Conservation (phyloP, 2,113 vertebrate genomes). For the Ornithorhynchus anatinus region DNA sequence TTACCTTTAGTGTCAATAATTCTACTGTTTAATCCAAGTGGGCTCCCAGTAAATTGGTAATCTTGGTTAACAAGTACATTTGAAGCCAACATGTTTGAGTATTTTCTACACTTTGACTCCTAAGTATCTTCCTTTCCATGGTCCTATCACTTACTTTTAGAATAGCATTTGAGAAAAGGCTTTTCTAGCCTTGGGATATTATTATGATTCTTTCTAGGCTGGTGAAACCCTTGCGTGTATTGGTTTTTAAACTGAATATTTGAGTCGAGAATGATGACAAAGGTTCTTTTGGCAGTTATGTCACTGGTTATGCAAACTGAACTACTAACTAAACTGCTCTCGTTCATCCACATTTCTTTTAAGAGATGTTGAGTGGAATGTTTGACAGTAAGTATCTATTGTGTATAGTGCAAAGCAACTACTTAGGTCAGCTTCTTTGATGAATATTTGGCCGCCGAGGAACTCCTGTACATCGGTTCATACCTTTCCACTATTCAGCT, state of each 20-base stretch:
- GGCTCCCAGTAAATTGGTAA: too few species aligned
- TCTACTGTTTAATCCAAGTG: too few species aligned
- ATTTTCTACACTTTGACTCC: too few species aligned
- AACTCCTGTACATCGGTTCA: background rate
- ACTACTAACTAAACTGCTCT: background rate
- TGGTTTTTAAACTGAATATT: conserved; percentile 32
- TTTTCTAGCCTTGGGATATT: conserved; percentile 18
- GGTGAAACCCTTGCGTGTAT: conserved; percentile 15
- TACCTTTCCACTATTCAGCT: background rate
- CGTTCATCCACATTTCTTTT: background rate
- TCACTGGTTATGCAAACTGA: conserved; percentile 14
- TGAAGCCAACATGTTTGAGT: too few species aligned
- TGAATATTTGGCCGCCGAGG: too few species aligned
- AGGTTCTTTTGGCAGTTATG: conserved; percentile 13
- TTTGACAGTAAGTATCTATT: background rate
- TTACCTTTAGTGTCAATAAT: too few species aligned
- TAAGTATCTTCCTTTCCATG: too few species aligned
- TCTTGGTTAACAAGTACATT: too few species aligned
- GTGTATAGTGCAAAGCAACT: too few species aligned
- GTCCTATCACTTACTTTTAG: conserved; percentile 3
- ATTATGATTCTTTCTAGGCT: conserved; percentile 7
- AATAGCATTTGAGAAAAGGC: background rate
- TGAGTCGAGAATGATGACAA: background rate
- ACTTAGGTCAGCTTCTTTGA: too few species aligned
- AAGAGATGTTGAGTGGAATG: background rate